Evolutionary conservation across 2,113 vertebrate species (phyloP), one percentile per base, ranked within the genome.

Genomic region (Aegithalos caudatus): DNA sequence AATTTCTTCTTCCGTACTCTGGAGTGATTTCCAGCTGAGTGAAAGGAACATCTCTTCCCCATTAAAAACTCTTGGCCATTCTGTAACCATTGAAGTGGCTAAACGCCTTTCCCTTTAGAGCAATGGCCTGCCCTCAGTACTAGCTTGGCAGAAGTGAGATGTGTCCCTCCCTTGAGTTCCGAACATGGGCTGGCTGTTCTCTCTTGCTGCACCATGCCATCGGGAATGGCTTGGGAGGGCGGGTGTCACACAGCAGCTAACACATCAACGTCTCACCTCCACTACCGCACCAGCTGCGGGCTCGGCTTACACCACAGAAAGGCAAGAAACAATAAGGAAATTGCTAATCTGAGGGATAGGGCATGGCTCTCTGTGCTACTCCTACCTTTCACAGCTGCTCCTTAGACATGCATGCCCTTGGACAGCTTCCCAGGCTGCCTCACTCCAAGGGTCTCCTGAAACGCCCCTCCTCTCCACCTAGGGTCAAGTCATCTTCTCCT

Each of bases 381-480:
- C 74, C 62, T 90, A 62, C 70, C 78, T 95, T 88, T 70, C 91
- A 71, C 76, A 91, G 71, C 71, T 77, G 60, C 76, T 92, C 76
- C 69, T 58, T 86, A 82, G 67, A 83, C 90, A 87, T 74, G 66
- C 74, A 6, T 83, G 73, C 58, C 87, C 81, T 96, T 94, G 90
- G 94, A 95, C 56, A 62, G 85, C 71, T 90, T 95, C 94, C 92
- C 93, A 93, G 62, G 51, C 88, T 88, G 79, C 77, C 74, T 89
- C 79, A 10, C 45, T 94, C 64, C 58, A 21, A 92, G 72, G 76
- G 82, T 92, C 76, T 77, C 58, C 79, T 2, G 0, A 44, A 86
- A 80, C 0, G 0, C 51, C 71, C 67, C 78, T 90, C 78, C 81
- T 93, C 67, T 74, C 66, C 92, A 88, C 76, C 92, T 45, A 56